phyloP scores from a whole-genome alignment of 2,113 vertebrate genomes.

The Pao palembangensis region DNA sequence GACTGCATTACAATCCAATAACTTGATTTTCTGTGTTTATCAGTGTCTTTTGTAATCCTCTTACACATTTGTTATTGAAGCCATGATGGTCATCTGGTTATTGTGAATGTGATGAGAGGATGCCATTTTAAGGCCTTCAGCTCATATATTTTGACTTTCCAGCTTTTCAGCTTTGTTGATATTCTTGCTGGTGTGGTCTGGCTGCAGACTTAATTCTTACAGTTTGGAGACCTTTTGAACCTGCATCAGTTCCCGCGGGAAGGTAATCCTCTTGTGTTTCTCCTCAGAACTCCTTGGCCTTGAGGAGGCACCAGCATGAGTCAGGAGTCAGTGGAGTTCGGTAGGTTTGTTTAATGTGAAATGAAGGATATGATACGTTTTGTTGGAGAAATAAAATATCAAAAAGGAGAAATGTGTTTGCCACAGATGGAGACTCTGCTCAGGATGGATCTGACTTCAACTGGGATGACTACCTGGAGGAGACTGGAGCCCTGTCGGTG shows the following conservation, averaged over 20 bases:
- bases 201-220: too few relatives aligned
- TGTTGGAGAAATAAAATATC: not conserved
- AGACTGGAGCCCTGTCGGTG: slow-evolving; percentile 84
- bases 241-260: slow-evolving; percentile 5
- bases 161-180: too few relatives aligned
- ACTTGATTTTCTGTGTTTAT: too few relatives aligned
- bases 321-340: slow-evolving; percentile 70
- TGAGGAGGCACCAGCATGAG: slow-evolving; percentile 73
- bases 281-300: slow-evolving; percentile 55
- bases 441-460: slow-evolving; percentile 89
- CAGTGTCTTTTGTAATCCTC: too few relatives aligned
- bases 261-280: slow-evolving; percentile 40
- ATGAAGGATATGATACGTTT: slow-evolving; percentile 9
- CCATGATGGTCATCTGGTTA: too few relatives aligned
- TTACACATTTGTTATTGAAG: too few relatives aligned
- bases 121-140: too few relatives aligned
- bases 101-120: too few relatives aligned
- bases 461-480: slow-evolving; percentile 98
- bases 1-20: too few relatives aligned
- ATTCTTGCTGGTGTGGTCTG: too few relatives aligned
- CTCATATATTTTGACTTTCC: too few relatives aligned
- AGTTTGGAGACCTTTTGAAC: slow-evolving; percentile 4
- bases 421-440: slow-evolving; percentile 85
- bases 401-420: slow-evolving; percentile 14
- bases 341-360: slow-evolving; percentile 56